Evolutionary conservation across 2,113 vertebrate genomes (phyloP), one percentile per base, ranked within the genome.

Genomic region (Pterophyllum scalare): DNA sequence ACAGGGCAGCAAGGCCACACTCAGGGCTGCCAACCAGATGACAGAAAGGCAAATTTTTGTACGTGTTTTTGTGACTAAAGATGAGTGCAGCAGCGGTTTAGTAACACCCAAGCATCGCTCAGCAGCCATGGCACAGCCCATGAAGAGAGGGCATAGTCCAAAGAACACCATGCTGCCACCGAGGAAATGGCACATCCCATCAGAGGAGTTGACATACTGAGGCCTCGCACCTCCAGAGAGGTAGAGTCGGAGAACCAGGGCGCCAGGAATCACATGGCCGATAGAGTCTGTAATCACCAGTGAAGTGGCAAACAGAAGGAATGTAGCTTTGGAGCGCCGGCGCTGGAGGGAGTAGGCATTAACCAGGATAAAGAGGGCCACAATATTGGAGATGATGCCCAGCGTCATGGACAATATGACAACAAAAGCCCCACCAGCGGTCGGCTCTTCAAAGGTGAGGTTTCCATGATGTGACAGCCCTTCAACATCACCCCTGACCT

Each of bases 131-230:
- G 96, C 96, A 10, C 97, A 96, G 79, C 97, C 97, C 87, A 98
- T 94, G 67, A 98, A 96, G 57, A 98, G 96, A 0, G 97, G 97
- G 78, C 97, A 98, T 52, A 98, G 94, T 57, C 97, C 97, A 0
- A 98, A 98, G 82, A 98, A 98, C 15, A 98, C 97, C 97, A 98
- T 97, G 89, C 96, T 96, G 57, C 96, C 97, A 0, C 97, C 97
- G 58, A 98, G 93, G 83, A 98, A 97, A 89, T 96, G 95, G 88
- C 97, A 98, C 83, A 96, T 89, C 4, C 91, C 88, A 5, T 96
- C 95, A 1, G 95, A 77, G 1, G 93, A 87, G 58, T 87, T 75
- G 12, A 91, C 87, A 35, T 93, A 90, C 43, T 88, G 76, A 0
- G 88, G 67, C 2, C 59, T 77, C 7, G 79, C 87, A 4, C 87